Percentiles rank a stretch among this genome's conserved stretches.
Conservation (phyloP, 2,113 vertebrate genomes). For the Microcebus lehilahytsara region DNA sequence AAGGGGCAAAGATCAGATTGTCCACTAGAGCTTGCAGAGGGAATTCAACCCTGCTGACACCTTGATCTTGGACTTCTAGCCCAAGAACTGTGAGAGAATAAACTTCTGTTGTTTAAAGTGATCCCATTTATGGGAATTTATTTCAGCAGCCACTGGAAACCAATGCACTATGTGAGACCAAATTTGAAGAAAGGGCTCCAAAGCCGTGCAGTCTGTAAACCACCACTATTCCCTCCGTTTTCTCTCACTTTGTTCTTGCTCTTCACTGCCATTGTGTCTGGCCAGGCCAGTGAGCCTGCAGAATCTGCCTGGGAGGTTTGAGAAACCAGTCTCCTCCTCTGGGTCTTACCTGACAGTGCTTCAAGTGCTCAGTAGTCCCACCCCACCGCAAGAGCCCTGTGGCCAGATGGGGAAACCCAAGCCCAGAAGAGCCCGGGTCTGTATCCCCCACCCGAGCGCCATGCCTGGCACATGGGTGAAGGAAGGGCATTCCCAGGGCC, state of each 20-base stretch:
- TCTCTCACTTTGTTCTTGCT: background rate
- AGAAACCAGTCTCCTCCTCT: background rate
- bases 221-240: rapidly evolving
- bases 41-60: background rate
- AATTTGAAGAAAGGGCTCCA: background rate
- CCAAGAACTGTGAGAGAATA: background rate
- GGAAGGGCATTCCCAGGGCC: background rate
- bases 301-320: background rate
- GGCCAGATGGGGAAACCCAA: background rate
- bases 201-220: background rate
- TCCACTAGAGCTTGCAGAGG: background rate
- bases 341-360: background rate
- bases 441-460: rapidly evolving
- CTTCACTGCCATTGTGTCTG: too few species aligned
- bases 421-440: background rate
- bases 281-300: background rate
- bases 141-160: background rate
- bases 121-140: background rate
- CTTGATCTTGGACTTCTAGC: background rate
- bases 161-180: rapidly evolving
- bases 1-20: background rate
- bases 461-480: background rate
- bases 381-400: background rate
- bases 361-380: background rate
- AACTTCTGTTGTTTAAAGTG: background rate